A percentile compares a stretch with the other conserved stretches of the same genome.
Evolutionary conservation across 1,140 invertebrate species (phyloP).

Genomic region (Saxidomus purpurata): DNA sequence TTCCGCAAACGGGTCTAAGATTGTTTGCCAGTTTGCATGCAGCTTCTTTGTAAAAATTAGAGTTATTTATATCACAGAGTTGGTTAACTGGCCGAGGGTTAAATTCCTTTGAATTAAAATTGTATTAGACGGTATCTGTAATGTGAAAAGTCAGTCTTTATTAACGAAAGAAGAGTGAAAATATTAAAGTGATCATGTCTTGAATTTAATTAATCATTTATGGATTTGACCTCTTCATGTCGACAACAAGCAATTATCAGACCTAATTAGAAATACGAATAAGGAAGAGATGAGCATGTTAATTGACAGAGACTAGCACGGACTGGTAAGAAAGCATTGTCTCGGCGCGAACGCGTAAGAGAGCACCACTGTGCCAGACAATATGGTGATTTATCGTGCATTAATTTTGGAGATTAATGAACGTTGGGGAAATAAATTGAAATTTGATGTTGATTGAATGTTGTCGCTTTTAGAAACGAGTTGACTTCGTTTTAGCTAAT

Average conservation of each 20-base stretch:
- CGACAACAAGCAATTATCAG: constrained; percentile 22
- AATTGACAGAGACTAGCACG: constrained; percentile 5
- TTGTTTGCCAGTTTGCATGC: too few relatives aligned
- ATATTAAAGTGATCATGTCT: background rate
- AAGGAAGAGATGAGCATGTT: background rate
- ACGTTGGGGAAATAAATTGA: constrained; percentile 33
- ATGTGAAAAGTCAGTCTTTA: too few relatives aligned
- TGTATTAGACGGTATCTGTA: too few relatives aligned
- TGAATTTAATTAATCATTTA: constrained; percentile 24
- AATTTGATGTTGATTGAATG: constrained; percentile 12
- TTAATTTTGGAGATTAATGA: constrained; percentile 26
- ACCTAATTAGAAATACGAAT: constrained; percentile 21
- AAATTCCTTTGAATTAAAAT: too few relatives aligned
- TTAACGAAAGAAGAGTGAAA: too few relatives aligned
- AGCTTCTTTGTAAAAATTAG: too few relatives aligned
- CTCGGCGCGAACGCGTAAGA: background rate
- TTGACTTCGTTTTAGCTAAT: background rate
- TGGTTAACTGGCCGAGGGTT: too few relatives aligned
- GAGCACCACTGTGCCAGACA: background rate
- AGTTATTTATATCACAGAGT: too few relatives aligned
- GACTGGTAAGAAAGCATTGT: constrained; percentile 36
- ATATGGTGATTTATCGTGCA: constrained; percentile 35
- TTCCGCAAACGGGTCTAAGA: too few relatives aligned
- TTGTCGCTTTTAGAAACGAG: background rate
- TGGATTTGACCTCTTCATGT: constrained; percentile 25